A percentile compares a stretch with the other conserved stretches of the same genome.
These are phyloP conservation scores for Drosophila kanekoi DNA, from an alignment of 2,888 invertebrate species.

Conservation along the genomic window DNA sequence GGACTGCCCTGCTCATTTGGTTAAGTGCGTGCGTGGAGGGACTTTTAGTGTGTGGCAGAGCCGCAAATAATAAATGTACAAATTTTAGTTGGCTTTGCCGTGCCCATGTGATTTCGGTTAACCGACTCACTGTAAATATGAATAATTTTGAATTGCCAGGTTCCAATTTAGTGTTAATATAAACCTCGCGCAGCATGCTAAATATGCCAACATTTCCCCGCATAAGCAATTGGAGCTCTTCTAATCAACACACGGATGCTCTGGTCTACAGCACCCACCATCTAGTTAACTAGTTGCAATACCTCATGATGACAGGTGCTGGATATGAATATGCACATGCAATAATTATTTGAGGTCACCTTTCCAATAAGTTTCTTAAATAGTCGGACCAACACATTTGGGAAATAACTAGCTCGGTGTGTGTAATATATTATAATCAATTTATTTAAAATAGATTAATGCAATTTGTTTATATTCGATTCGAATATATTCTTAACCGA, in stretches of 20 bases:
- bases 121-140: slow-evolving; percentile 71
- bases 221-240: not conserved
- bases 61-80: slow-evolving; percentile 74
- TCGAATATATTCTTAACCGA: too few species aligned
- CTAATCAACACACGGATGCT: not conserved
- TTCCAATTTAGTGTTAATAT: slow-evolving; percentile 31
- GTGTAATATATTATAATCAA: too few species aligned
- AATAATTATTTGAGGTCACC: too few species aligned
- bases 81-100: slow-evolving; percentile 45
- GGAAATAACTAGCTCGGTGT: too few species aligned
- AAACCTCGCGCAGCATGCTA: not conserved
- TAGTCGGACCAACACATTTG: too few species aligned
- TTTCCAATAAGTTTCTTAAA: too few species aligned
- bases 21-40: slow-evolving; percentile 23
- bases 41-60: slow-evolving; percentile 23
- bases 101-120: slow-evolving; percentile 63
- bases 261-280: not conserved
- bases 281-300: not conserved
- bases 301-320: not conserved
- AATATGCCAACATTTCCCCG: not conserved
- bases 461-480: too few species aligned
- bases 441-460: too few species aligned
- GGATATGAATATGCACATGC: too few species aligned
- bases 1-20: slow-evolving; percentile 70
- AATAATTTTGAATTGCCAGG: slow-evolving; percentile 49